Base-by-base conservation (phyloP, 2,797 vertebrate species). In the Acestrorhynchus altus region DNA sequence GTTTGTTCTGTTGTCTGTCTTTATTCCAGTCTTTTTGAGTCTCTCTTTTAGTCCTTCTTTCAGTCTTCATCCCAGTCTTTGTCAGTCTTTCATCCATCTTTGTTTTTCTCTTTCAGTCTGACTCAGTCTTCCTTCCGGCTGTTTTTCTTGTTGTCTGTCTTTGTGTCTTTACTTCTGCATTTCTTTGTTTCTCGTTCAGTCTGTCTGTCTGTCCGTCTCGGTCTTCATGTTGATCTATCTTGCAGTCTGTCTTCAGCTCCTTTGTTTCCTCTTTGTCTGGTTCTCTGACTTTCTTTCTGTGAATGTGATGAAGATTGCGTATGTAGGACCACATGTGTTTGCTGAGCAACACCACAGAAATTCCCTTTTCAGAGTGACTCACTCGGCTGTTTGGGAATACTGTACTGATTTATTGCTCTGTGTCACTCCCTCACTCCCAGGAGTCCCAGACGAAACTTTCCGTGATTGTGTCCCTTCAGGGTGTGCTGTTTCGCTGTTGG, bases 321-420 rank as follows among this genome's bases (percentile, higher is more conserved):
- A 46, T 22, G 35, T 26, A n/a, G 18, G 49, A 68, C 31, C 47
- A 16, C 26, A 15, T 20, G 8, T 9, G 52, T 28, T 24, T 59
- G 13, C 24, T 47, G 64, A 67, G 51, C 40, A 1, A 35, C 51
- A 67, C 49, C 51, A 22, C 63, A 52, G 13, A 64, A 52, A 65
- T 57, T 67, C 63, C 74, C 52, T 16, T 16, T 47, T 67, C 26
- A 16, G 49, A 40, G 15, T 76, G 74, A 68, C 40, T 68, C 63
- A 59, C 8, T 0, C n/a, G 18, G 13, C n/a, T 57, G 47, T 44
- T 46, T 18, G 13, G 63, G 63, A 76, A 67, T 67, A 26, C 26
- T 56, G 59, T 20, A 39, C 4, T 42, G 39, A 52, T 52, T 52
- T 74, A 54, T 61, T 18, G 42, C 28, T 10, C 13, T 60, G 4